Base-by-base conservation (phyloP, 2,888 invertebrate genomes). In the Cryptus armator region DNA sequence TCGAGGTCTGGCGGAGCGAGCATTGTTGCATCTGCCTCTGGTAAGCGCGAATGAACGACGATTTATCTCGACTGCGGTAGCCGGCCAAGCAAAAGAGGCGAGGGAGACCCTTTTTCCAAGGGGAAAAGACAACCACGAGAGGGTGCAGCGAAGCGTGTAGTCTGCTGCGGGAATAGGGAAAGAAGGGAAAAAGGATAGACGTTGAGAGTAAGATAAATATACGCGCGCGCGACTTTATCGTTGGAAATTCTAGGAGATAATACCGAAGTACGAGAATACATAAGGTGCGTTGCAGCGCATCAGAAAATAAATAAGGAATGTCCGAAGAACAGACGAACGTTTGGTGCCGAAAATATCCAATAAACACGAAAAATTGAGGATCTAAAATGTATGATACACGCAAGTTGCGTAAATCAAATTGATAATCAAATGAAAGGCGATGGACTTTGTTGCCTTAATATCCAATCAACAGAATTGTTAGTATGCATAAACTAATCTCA, bases 11-110 rank as follows among this genome's bases (percentile, higher is more conserved):
- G 83, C 83, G 76, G 83, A 80, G 53, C 71, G 32, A 74, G 68
- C 86, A 86, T 87, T 85, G 88, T 89, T 82, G 81, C 82, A 66
- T 74, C 44, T 16, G 56, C 56, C 79, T 66, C 68, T 81, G 83
- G 43, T 74, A 70, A 84, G 90, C 88, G 88, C 87, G 90, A 90
- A 89, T 87, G 88, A 89, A 88, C 86, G 76, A 83, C 87, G 89
- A 89, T 89, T 89, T 89, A 90, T 89, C 86, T 89, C 79, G 46
- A 71, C 75, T 85, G 81, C 83, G 84, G 86, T 74, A 86, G 82
- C 48, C 53, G 10, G 72, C 9, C 51, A 14, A 77, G 79, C 64
- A 56, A 29, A 29, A 7, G 32, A 80, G 72, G 85, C 78, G 81
- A 77, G 77, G 87, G 87, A 82, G 37, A 44, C 43, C 75, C 83